A percentile compares a stretch with the other conserved stretches of the same genome.
These are phyloP conservation scores for Formica aserva DNA, from an alignment of 2,888 invertebrate genomes.

Conservation along the genomic window DNA sequence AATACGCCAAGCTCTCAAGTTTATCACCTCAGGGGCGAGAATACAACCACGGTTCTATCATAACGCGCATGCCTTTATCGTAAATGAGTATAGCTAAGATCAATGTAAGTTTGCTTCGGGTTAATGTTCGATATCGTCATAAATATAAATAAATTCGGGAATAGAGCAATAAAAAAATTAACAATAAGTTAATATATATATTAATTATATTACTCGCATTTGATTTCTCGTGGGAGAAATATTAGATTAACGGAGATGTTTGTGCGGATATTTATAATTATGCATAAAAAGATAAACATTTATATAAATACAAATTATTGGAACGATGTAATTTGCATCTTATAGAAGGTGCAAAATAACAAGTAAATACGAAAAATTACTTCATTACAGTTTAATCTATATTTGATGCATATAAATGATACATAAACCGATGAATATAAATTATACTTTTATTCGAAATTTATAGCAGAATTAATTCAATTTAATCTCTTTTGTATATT, in stretches of 20 bases:
- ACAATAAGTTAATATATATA: not conserved
- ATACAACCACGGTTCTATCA: not conserved
- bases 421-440: not conserved
- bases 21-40: not conserved
- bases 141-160: not conserved
- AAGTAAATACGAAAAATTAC: not conserved
- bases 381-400: not conserved
- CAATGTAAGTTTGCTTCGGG: not conserved
- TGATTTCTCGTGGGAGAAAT: not conserved
- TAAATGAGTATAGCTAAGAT: not conserved
- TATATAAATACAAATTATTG: not conserved
- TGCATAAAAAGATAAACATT: not conserved
- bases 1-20: conserved; percentile 20
- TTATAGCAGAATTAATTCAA: not conserved
- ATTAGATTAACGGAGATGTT: not conserved
- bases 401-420: not conserved
- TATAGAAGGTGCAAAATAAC: conserved; percentile 14
- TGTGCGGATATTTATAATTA: not conserved
- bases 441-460: not conserved
- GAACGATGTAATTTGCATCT: not conserved
- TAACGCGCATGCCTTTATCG: not conserved
- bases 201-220: not conserved
- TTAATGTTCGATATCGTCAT: not conserved
- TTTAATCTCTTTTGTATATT: not conserved
- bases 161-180: not conserved